A percentile compares a stretch with the other conserved stretches of the same genome.
Conservation (phyloP, 2,888 invertebrate genomes). For the Drosophila quasianomalipes region DNA sequence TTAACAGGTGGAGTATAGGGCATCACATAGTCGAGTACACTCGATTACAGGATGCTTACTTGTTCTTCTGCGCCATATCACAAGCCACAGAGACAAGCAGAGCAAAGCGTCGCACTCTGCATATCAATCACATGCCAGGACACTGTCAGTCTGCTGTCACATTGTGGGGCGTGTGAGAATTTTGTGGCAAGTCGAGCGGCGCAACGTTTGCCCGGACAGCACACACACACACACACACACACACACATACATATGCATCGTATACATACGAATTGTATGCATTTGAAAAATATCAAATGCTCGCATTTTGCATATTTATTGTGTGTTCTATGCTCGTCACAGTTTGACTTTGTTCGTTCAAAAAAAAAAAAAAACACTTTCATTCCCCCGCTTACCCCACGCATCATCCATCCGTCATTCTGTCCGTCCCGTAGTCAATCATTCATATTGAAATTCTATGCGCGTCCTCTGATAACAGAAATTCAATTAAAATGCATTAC, state of each 20-base stretch:
- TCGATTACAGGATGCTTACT: background rate
- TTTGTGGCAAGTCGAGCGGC: conserved; percentile 39
- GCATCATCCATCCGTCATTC: conserved; percentile 3
- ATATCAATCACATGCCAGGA: conserved; percentile 77
- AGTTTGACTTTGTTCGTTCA: conserved; percentile 26
- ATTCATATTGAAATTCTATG: conserved; percentile 57
- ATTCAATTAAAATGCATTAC: conserved; percentile 75
- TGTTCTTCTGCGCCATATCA: background rate
- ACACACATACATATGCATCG: conserved; percentile 6
- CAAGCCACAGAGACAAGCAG: conserved; percentile 6
- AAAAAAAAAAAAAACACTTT: background rate
- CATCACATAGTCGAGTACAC: background rate
- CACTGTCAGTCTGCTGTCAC: conserved; percentile 72
- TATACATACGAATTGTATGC: conserved; percentile 24
- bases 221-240: background rate
- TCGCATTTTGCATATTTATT: conserved; percentile 79
- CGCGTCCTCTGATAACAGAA: conserved; percentile 58
- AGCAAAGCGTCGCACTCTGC: conserved; percentile 56
- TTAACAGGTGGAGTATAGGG: background rate
- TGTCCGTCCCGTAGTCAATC: conserved; percentile 42
- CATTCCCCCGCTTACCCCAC: background rate
- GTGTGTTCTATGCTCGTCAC: conserved; percentile 35
- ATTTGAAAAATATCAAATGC: conserved; percentile 72
- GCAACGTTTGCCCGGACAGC: conserved; percentile 12
- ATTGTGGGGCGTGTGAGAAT: conserved; percentile 61